phyloP scores from a whole-genome alignment of 2,797 vertebrate species.

The Danio albolineatus region DNA sequence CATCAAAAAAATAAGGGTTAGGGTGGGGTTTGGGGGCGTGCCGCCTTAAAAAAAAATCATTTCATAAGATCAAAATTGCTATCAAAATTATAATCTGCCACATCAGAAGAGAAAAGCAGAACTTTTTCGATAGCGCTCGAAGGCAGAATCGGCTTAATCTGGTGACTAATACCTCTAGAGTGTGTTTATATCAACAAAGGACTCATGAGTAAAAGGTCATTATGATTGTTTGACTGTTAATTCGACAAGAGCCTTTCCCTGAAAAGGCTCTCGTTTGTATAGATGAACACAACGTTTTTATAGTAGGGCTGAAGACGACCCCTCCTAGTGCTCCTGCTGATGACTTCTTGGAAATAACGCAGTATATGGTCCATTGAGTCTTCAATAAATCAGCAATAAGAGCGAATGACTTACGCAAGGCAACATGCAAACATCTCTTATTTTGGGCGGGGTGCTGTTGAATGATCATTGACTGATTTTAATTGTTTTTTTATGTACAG shows the following conservation, averaged over 20 bases:
- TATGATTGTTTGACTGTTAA: background rate
- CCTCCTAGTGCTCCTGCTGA: slow-evolving; percentile 13
- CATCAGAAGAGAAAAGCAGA: too few relatives aligned
- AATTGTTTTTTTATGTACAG: background rate
- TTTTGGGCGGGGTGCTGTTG: slow-evolving; percentile 27
- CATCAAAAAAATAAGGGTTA: too few relatives aligned
- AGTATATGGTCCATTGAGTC: slow-evolving; percentile 39
- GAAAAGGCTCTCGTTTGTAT: slow-evolving; percentile 13
- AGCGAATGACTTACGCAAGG: slow-evolving; percentile 21
- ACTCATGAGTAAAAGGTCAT: background rate
- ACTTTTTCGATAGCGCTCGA: too few relatives aligned
- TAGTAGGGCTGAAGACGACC: slow-evolving; percentile 10
- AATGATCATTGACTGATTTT: slow-evolving; percentile 2
- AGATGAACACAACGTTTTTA: slow-evolving; percentile 21
- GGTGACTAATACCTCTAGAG: background rate
- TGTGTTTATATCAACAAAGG: background rate
- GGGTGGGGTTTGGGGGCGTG: too few relatives aligned
- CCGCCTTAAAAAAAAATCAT: too few relatives aligned
- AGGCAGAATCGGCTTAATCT: background rate
- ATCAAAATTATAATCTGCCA: too few relatives aligned
- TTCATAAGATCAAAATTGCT: too few relatives aligned
- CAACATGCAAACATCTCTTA: slow-evolving; percentile 43
- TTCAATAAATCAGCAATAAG: slow-evolving; percentile 41
- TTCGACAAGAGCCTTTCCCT: slow-evolving; percentile 4
- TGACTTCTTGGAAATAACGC: slow-evolving; percentile 45